These are phyloP conservation scores for Drosophila quadrilineata DNA, from an alignment of 1,140 invertebrate species.

Conservation along the genomic window DNA sequence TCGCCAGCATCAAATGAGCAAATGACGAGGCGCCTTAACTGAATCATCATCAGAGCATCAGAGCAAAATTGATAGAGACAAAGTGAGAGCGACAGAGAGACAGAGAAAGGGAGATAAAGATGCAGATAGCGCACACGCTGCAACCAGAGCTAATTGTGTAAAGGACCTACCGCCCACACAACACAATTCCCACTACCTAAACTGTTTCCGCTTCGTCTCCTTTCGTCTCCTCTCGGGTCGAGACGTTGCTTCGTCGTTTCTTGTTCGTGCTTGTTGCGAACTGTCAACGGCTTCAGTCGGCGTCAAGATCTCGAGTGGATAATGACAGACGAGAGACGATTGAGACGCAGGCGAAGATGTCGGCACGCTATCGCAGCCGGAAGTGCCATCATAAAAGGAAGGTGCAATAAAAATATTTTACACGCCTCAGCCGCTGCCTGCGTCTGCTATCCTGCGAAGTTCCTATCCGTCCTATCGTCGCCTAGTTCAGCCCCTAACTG, in stretches of 20 bases:
- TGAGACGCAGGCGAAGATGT: too few species aligned
- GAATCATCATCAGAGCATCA: too few species aligned
- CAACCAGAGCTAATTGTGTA: constrained; percentile 62
- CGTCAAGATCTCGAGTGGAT: constrained; percentile 75
- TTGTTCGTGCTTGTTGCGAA: constrained; percentile 2
- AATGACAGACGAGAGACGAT: too few species aligned
- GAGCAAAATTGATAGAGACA: not conserved
- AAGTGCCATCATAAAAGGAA: constrained; percentile 80
- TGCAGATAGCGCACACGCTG: constrained; percentile 71
- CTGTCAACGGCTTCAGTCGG: constrained; percentile 63
- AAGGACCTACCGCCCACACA: constrained; percentile 26
- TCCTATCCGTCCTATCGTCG: not conserved
- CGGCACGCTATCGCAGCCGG: constrained; percentile 64
- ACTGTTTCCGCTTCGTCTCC: not conserved
- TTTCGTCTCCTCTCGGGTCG: not conserved
- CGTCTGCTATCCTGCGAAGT: too few species aligned
- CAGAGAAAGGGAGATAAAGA: constrained; percentile 11
- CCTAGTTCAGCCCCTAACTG: not conserved
- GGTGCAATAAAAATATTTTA: constrained; percentile 80
- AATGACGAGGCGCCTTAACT: constrained; percentile 19
- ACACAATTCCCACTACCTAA: not conserved
- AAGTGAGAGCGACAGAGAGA: not conserved
- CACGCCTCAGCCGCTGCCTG: constrained; percentile 34
- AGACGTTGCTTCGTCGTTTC: not conserved
- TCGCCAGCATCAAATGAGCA: constrained; percentile 45